These are phyloP conservation scores for Chouioia cunea DNA, from an alignment of 2,888 invertebrate genomes.

Conservation along the genomic window DNA sequence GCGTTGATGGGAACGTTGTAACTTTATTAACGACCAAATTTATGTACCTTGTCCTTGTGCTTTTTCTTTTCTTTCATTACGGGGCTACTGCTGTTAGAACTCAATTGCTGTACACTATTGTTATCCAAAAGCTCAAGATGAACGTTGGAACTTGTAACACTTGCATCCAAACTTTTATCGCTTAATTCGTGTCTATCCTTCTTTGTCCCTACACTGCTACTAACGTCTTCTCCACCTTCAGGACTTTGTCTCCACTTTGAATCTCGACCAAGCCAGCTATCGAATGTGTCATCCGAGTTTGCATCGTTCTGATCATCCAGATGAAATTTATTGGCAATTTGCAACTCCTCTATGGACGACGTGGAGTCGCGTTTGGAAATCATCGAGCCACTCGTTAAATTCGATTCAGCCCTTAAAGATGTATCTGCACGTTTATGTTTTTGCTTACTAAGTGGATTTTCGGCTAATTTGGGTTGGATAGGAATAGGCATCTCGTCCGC, in stretches of 20 bases:
- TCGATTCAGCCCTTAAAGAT: conserved; percentile 55
- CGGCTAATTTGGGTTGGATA: conserved; percentile 57
- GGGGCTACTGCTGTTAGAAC: conserved; percentile 65
- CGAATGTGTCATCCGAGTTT: conserved; percentile 67
- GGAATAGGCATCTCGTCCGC: conserved; percentile 70
- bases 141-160: conserved; percentile 72
- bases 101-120: conserved; percentile 61
- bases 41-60: conserved; percentile 48
- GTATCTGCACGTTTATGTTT: conserved; percentile 61
- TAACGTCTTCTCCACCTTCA: conserved; percentile 76
- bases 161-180: conserved; percentile 66
- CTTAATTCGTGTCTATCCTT: conserved; percentile 69
- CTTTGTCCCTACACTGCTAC: conserved; percentile 69
- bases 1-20: neutral
- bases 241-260: conserved; percentile 81
- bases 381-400: conserved; percentile 49
- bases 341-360: conserved; percentile 64
- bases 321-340: conserved; percentile 54
- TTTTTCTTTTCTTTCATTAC: conserved; percentile 66
- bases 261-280: conserved; percentile 77
- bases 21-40: neutral
- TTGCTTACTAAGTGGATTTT: conserved; percentile 64
- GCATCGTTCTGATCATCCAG: conserved; percentile 56
- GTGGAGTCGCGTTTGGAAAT: conserved; percentile 60
- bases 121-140: conserved; percentile 70